A percentile compares a stretch with the other conserved stretches of the same genome.
phyloP scores from a whole-genome alignment of 1,140 invertebrate genomes.

The Ericerus pela region DNA sequence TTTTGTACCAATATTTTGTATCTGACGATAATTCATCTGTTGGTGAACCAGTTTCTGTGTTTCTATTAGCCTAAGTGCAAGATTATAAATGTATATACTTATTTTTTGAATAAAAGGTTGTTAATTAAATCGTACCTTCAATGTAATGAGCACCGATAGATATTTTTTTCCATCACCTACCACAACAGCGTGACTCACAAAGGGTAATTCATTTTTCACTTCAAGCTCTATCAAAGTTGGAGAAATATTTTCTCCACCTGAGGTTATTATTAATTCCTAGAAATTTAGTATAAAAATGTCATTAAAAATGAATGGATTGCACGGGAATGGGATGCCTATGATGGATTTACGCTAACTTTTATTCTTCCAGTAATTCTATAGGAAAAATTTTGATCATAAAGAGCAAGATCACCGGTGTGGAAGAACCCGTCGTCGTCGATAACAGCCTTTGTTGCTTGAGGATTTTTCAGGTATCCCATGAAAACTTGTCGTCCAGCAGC shows the following conservation, averaged over 20 bases:
- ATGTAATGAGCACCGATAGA: slow-evolving; percentile 61
- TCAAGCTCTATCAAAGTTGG: slow-evolving; percentile 75
- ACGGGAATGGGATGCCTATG: no score
- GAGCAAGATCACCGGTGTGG: slow-evolving; percentile 69
- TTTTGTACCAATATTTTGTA: slow-evolving; percentile 53
- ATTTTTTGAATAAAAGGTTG: no score
- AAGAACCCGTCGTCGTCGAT: slow-evolving; percentile 64
- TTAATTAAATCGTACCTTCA: no score
- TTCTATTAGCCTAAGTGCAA: slow-evolving; percentile 20
- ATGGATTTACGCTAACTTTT: slow-evolving; percentile 45
- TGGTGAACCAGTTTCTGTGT: slow-evolving; percentile 50
- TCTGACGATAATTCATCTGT: slow-evolving; percentile 47
- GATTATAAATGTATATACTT: not conserved
- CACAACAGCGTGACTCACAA: slow-evolving; percentile 64
- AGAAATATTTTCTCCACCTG: slow-evolving; percentile 86
- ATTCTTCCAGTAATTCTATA: slow-evolving; percentile 67
- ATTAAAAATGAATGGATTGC: no score
- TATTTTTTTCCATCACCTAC: slow-evolving; percentile 78
- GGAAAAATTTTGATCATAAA: slow-evolving; percentile 52
- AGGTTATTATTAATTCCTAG: slow-evolving; percentile 73
- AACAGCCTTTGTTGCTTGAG: slow-evolving; percentile 55
- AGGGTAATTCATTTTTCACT: slow-evolving; percentile 55
- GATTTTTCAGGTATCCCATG: slow-evolving; percentile 72
- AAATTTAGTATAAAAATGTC: no score
- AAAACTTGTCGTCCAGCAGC: slow-evolving; percentile 65